Conservation (phyloP, 2,113 vertebrate genomes). For the Thamnaconus septentrionalis region DNA sequence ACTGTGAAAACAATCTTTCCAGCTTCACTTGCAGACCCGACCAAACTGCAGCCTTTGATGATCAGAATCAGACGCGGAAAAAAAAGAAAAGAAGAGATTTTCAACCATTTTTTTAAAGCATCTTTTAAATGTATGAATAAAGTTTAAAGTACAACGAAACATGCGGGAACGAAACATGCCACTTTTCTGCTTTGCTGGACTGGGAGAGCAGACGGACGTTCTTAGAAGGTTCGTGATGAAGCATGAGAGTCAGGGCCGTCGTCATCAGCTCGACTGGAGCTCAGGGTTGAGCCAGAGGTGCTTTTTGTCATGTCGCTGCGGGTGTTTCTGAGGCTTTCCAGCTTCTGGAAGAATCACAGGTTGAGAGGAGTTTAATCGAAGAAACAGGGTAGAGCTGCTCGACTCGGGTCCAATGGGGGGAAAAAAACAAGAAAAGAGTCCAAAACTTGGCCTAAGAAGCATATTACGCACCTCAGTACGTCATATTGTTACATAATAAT, state of each 20-base stretch:
- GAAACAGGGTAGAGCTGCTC: slow-evolving; percentile 44
- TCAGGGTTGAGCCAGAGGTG: slow-evolving; percentile 16
- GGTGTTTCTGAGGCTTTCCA: slow-evolving; percentile 10
- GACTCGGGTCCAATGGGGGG: not conserved
- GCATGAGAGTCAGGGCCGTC: no score
- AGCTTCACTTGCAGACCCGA: slow-evolving; percentile 15
- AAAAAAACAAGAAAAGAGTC: slow-evolving; percentile 24
- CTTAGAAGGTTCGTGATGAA: slow-evolving; percentile 4
- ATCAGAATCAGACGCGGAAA: not conserved
- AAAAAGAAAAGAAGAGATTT: not conserved
- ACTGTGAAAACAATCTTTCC: slow-evolving; percentile 72
- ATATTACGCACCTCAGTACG: no score
- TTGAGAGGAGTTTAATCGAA: slow-evolving; percentile 36
- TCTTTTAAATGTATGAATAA: slow-evolving; percentile 24
- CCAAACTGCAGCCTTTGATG: slow-evolving; percentile 5
- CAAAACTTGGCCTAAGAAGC: no score
- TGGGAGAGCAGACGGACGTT: slow-evolving; percentile 4
- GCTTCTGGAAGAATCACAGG: slow-evolving; percentile 27
- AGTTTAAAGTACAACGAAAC: not conserved
- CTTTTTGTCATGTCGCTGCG: not conserved
- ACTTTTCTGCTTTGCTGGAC: slow-evolving; percentile 5
- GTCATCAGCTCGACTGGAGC: slow-evolving; percentile 21
- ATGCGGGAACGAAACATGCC: slow-evolving; percentile 2
- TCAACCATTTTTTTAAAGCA: not conserved
- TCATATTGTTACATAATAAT: slow-evolving; percentile 44